A percentile compares a stretch with the other conserved stretches of the same genome.
phyloP scores from a whole-genome alignment of 2,888 invertebrate genomes.

The Eumerus sabulonum region DNA sequence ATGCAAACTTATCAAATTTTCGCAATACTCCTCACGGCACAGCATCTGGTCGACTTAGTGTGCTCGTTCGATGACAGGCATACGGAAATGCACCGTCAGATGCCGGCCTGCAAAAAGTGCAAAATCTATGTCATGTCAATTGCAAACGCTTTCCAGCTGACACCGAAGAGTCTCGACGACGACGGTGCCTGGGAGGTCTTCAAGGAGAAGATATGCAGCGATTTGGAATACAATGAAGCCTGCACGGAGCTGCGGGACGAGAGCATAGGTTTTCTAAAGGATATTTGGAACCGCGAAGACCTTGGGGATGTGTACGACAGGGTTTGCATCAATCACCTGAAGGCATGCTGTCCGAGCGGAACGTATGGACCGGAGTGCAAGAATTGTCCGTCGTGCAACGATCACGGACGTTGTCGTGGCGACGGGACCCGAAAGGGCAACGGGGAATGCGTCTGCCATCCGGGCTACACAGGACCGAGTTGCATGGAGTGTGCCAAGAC shows the following conservation, averaged over 20 bases:
- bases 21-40: slow-evolving; percentile 36
- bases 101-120: slow-evolving; percentile 90
- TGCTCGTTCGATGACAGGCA: too few species aligned
- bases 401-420: slow-evolving; percentile 85
- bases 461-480: slow-evolving; percentile 87
- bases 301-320: slow-evolving; percentile 80
- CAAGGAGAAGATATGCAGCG: slow-evolving; percentile 91
- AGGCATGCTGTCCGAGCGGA: slow-evolving; percentile 90
- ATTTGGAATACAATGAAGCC: slow-evolving; percentile 77
- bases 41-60: slow-evolving; percentile 10
- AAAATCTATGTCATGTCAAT: slow-evolving; percentile 87
- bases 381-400: slow-evolving; percentile 93
- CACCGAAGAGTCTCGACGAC: slow-evolving; percentile 89
- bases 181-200: slow-evolving; percentile 93
- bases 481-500: slow-evolving; percentile 90
- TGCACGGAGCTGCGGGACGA: too few species aligned
- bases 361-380: slow-evolving; percentile 91
- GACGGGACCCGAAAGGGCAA: slow-evolving; percentile 95
- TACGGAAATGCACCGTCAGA: too few species aligned
- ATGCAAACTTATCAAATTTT: not conserved
- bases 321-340: slow-evolving; percentile 88
- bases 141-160: slow-evolving; percentile 84
- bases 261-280: too few species aligned
- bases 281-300: too few species aligned
- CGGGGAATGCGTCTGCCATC: slow-evolving; percentile 92